phyloP scores from a whole-genome alignment of 2,888 invertebrate genomes.

The Ormyrus labotus region DNA sequence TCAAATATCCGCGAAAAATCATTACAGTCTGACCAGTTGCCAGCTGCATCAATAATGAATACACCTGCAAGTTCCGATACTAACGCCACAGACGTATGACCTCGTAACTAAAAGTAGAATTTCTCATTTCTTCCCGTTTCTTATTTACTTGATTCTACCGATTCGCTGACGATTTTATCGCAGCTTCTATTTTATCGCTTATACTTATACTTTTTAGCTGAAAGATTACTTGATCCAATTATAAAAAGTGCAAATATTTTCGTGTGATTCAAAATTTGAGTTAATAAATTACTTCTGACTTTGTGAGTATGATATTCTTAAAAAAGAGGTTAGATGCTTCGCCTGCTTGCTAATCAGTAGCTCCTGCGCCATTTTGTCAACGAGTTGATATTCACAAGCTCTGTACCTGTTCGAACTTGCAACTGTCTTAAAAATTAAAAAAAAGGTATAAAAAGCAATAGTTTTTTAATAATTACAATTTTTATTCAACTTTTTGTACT shows the following conservation, averaged over 20 bases:
- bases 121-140: neutral
- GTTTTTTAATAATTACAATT: neutral
- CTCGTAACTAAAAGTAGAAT: neutral
- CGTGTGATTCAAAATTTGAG: neutral
- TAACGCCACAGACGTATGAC: neutral
- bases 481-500: neutral
- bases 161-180: slow-evolving; percentile 35
- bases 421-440: too few species aligned
- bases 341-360: neutral
- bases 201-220: too few species aligned
- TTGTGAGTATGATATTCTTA: neutral
- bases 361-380: slow-evolving; percentile 34
- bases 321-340: slow-evolving; percentile 18
- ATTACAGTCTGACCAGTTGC: too few species aligned
- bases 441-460: neutral
- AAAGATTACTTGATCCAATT: neutral
- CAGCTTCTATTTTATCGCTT: neutral
- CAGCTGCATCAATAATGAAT: too few species aligned
- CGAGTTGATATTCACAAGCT: neutral
- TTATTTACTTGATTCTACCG: neutral
- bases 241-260: neutral
- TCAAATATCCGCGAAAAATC: too few species aligned
- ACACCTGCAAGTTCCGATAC: too few species aligned
- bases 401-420: neutral
- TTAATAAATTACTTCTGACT: neutral